These are phyloP conservation scores for Tragelaphus strepsiceros DNA, from an alignment of 2,113 vertebrate species.

Conservation along the genomic window DNA sequence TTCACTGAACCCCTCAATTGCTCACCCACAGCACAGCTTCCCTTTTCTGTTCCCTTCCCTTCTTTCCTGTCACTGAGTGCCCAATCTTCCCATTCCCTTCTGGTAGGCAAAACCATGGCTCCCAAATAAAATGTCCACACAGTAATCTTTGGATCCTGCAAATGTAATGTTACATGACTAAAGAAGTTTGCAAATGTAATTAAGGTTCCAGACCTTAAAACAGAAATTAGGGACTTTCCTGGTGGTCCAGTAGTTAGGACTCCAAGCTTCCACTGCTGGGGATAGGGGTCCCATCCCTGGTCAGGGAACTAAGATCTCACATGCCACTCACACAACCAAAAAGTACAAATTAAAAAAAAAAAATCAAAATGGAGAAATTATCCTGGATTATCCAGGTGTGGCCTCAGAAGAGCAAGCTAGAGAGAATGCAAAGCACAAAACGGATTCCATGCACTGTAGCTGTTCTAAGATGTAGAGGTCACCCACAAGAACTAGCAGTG, in stretches of 20 bases:
- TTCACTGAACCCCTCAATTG: background rate
- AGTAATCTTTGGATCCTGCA: background rate
- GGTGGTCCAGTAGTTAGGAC: background rate
- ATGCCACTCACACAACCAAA: background rate
- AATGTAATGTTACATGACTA: background rate
- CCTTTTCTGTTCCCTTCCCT: background rate
- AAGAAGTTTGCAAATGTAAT: background rate
- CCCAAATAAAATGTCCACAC: background rate
- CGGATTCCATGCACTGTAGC: background rate
- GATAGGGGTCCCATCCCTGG: background rate
- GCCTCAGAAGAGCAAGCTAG: background rate
- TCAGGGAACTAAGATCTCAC: background rate
- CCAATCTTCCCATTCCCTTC: background rate
- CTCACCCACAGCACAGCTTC: background rate
- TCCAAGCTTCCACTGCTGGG: background rate
- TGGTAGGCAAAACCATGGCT: background rate
- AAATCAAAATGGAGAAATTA: background rate
- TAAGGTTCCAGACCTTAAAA: background rate
- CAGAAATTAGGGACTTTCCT: background rate
- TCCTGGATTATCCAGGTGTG: background rate
- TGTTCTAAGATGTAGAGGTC: background rate
- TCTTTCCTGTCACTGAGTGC: background rate
- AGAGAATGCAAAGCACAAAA: background rate
- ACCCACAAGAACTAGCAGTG: background rate
- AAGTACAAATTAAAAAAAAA: background rate